Percentiles rank a stretch among this genome's conserved stretches.
phyloP scores from a whole-genome alignment of 2,888 invertebrate genomes.

The Dicyrtomina minuta region DNA sequence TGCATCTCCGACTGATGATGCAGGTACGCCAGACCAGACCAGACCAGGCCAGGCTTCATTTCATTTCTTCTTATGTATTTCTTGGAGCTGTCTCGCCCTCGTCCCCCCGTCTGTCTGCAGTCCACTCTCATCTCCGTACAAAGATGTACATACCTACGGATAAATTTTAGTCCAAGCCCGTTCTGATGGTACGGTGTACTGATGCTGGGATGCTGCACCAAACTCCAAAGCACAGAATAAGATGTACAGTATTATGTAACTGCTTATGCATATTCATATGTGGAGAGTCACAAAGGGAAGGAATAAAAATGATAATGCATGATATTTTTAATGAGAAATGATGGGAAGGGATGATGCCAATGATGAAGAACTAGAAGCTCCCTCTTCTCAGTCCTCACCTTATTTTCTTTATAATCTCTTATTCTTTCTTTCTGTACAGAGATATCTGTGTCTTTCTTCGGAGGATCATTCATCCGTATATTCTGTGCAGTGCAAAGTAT shows the following conservation, averaged over 20 bases:
- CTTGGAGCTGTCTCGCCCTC: background rate
- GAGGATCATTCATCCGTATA: background rate
- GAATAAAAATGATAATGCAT: conserved; percentile 10
- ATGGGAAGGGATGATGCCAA: conserved; percentile 16
- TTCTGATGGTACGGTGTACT: no score
- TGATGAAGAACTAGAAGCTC: background rate
- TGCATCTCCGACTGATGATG: background rate
- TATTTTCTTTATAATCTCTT: background rate
- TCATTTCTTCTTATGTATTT: background rate
- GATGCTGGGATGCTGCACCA: no score
- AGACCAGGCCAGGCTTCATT: no score
- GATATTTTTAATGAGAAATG: conserved; percentile 11
- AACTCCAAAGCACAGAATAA: no score
- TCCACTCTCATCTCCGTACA: no score
- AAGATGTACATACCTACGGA: no score
- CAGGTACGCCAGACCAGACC: background rate
- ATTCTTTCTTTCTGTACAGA: background rate
- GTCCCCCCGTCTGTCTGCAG: no score
- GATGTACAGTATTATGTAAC: no score
- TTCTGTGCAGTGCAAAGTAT: no score
- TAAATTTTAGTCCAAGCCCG: no score
- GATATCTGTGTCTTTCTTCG: no score
- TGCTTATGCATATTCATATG: background rate
- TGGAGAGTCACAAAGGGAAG: background rate
- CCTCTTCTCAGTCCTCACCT: conserved; percentile 3